A percentile compares a stretch with the other conserved stretches of the same genome.
phyloP scores from a whole-genome alignment of 2,888 invertebrate genomes.

The Cabera pusaria region DNA sequence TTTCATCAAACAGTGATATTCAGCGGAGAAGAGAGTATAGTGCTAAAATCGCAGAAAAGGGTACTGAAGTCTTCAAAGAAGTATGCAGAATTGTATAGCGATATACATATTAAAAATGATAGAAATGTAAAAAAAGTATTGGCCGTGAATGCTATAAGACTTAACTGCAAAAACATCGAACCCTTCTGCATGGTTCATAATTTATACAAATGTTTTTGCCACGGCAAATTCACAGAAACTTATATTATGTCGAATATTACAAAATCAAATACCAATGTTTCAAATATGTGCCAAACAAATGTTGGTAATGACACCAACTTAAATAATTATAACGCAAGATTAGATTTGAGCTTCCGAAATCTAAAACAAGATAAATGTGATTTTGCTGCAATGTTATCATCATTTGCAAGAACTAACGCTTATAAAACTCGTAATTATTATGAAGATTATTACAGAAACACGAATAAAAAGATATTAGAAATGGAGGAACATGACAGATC shows the following conservation, averaged over 20 bases:
- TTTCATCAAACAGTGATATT: conserved; percentile 88
- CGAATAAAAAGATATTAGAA: conserved; percentile 55
- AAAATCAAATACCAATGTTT: too few species aligned
- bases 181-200: conserved; percentile 87
- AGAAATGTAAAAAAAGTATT: conserved; percentile 39
- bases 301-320: too few species aligned
- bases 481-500: conserved; percentile 62
- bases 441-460: conserved; percentile 50
- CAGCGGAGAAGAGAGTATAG: conserved; percentile 85
- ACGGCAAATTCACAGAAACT: conserved; percentile 59
- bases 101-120: conserved; percentile 48
- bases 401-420: conserved; percentile 51
- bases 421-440: conserved; percentile 55
- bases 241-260: too few species aligned
- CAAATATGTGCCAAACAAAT: too few species aligned
- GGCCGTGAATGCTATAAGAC: conserved; percentile 45
- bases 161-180: conserved; percentile 72
- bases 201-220: conserved; percentile 86
- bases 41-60: conserved; percentile 84
- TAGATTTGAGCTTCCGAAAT: too few species aligned
- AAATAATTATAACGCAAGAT: too few species aligned
- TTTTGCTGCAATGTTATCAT: too few species aligned
- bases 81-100: conserved; percentile 82
- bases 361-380: too few species aligned
- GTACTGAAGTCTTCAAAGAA: conserved; percentile 85